Evolutionary conservation across 2,113 vertebrate species (phyloP).

Genomic region (Sinocyclocheilus anophthalmus): DNA sequence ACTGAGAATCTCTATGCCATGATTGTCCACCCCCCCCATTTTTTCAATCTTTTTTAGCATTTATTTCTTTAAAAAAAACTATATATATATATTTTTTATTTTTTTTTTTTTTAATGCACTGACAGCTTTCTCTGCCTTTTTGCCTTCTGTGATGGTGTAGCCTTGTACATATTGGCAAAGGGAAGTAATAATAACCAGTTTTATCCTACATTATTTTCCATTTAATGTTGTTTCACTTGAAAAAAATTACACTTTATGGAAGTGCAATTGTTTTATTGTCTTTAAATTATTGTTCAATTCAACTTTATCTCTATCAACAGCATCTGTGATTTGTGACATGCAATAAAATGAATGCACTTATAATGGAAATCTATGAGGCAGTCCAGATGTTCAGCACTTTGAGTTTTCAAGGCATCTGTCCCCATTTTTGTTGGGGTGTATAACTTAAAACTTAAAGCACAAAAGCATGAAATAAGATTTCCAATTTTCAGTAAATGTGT

Average conservation of each 20-base stretch:
- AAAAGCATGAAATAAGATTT: conserved; percentile 36
- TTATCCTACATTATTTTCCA: too few species aligned
- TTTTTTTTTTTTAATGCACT: too few species aligned
- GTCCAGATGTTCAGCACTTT: conserved; percentile 7
- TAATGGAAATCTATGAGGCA: not conserved
- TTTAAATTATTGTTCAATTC: not conserved
- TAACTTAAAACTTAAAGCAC: not conserved
- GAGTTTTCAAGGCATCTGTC: not conserved
- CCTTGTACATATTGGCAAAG: too few species aligned
- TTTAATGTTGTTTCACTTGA: too few species aligned
- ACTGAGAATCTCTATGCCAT: too few species aligned
- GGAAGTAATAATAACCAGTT: too few species aligned
- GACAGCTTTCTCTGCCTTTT: too few species aligned
- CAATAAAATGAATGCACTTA: not conserved
- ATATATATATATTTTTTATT: too few species aligned
- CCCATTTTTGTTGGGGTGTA: not conserved
- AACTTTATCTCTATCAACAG: not conserved
- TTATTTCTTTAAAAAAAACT: too few species aligned
- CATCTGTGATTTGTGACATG: not conserved
- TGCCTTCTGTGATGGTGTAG: too few species aligned
- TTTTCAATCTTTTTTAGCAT: too few species aligned
- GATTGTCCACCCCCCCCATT: too few species aligned
- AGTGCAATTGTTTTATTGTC: not conserved
- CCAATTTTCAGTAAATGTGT: conserved; percentile 28
- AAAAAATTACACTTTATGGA: not conserved